These are phyloP conservation scores for Drosophila paranaensis DNA, from an alignment of 2,888 invertebrate genomes.

Conservation along the genomic window DNA sequence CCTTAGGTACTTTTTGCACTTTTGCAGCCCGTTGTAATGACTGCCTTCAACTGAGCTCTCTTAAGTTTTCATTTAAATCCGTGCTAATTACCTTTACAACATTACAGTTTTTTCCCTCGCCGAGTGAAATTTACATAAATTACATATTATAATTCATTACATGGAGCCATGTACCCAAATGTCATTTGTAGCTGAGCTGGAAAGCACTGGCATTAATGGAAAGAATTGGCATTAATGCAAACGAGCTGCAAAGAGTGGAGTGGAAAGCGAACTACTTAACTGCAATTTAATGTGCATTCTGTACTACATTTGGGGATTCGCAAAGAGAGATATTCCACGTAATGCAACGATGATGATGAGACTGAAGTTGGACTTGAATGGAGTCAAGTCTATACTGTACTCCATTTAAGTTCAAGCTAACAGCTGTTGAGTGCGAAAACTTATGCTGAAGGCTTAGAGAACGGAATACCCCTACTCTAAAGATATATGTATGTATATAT, in stretches of 20 bases:
- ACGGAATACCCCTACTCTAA: conserved; percentile 5
- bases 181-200: conserved; percentile 52
- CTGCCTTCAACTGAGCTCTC: background rate
- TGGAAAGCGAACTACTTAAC: conserved; percentile 16
- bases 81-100: conserved; percentile 62
- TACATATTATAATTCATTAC: conserved; percentile 57
- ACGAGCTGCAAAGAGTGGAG: conserved; percentile 8
- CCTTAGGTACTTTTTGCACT: background rate
- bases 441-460: conserved; percentile 1
- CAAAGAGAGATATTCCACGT: background rate
- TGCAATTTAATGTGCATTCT: conserved; percentile 33
- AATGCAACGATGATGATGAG: background rate
- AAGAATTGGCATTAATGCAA: conserved; percentile 29
- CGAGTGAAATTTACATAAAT: conserved; percentile 55
- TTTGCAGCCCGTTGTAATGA: background rate
- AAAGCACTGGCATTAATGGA: conserved; percentile 28
- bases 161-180: conserved; percentile 40
- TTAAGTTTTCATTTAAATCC: conserved; percentile 37
- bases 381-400: background rate
- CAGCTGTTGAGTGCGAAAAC: conserved; percentile 1
- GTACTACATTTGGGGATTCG: background rate
- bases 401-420: background rate
- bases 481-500: background rate
- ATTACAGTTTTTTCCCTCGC: conserved; percentile 16
- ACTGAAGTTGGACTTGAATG: background rate